These are phyloP conservation scores for Gymnodraco acuticeps DNA, from an alignment of 2,797 vertebrate species.

Conservation along the genomic window DNA sequence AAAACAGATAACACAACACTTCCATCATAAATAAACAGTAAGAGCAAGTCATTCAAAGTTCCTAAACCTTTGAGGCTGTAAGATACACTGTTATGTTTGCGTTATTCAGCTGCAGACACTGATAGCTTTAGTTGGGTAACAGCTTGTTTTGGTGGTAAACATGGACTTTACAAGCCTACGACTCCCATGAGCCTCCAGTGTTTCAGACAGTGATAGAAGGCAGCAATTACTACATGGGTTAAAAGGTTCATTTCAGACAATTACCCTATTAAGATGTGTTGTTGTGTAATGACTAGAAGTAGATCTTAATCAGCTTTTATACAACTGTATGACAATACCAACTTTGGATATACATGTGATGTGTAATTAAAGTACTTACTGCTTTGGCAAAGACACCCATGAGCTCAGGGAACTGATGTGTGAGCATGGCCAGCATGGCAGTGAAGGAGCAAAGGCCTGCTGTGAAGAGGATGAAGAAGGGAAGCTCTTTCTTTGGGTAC, in stretches of 20 bases:
- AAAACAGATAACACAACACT: slow-evolving; percentile 58
- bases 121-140: slow-evolving; percentile 31
- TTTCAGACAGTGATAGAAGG: slow-evolving; percentile 65
- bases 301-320: not conserved
- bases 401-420: slow-evolving; percentile 98
- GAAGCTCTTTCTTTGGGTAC: slow-evolving; percentile 98
- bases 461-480: slow-evolving; percentile 99
- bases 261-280: not conserved
- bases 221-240: slow-evolving; percentile 40
- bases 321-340: not conserved
- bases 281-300: not conserved
- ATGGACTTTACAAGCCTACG: slow-evolving; percentile 40
- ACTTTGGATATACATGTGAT: not conserved
- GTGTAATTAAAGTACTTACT: slow-evolving; percentile 85
- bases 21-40: slow-evolving; percentile 48
- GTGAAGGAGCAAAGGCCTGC: slow-evolving; percentile 98
- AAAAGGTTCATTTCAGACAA: slow-evolving; percentile 46
- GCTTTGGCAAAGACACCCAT: slow-evolving; percentile 98
- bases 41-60: slow-evolving; percentile 38
- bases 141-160: slow-evolving; percentile 61
- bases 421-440: slow-evolving; percentile 97
- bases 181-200: slow-evolving; percentile 63
- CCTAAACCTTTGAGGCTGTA: slow-evolving; percentile 3
- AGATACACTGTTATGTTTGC: slow-evolving; percentile 23
- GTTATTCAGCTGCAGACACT: slow-evolving; percentile 24